Evolutionary conservation across 2,888 invertebrate species (phyloP).

Genomic region (Stenchaetothrips biformis): DNA sequence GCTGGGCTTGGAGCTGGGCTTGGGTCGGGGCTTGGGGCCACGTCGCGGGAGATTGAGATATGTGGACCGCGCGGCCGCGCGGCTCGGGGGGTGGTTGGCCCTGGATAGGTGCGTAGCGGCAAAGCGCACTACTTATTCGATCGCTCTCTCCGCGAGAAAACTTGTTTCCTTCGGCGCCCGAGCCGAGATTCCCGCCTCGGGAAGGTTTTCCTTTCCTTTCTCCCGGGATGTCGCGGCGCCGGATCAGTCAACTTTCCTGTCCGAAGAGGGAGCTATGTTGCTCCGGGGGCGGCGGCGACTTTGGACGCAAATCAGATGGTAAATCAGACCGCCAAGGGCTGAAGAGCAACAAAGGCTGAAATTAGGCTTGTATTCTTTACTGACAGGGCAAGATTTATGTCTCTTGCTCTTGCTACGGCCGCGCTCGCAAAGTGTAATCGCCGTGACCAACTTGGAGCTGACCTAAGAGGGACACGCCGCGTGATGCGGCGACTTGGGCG

Average conservation of each 20-base stretch:
- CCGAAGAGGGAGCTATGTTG: neutral
- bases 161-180: slow-evolving; percentile 12
- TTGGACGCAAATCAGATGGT: too few species aligned
- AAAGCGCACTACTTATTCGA: slow-evolving; percentile 1
- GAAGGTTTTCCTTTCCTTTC: neutral
- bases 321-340: too few species aligned
- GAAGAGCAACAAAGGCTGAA: too few species aligned
- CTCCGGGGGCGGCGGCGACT: too few species aligned
- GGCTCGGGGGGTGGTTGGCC: neutral
- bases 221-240: neutral
- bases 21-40: neutral
- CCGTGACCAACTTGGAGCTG: too few species aligned
- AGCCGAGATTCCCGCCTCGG: neutral
- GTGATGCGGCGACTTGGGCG: too few species aligned
- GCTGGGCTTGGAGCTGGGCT: too few species aligned
- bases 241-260: slow-evolving; percentile 14
- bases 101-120: neutral
- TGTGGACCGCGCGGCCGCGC: neutral
- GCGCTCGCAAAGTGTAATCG: too few species aligned
- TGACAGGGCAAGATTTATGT: too few species aligned
- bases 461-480: too few species aligned
- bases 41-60: slow-evolving; percentile 17
- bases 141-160: neutral
- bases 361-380: too few species aligned
- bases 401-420: too few species aligned